phyloP scores from a whole-genome alignment of 2,113 vertebrate genomes.

The Siniperca knerii region DNA sequence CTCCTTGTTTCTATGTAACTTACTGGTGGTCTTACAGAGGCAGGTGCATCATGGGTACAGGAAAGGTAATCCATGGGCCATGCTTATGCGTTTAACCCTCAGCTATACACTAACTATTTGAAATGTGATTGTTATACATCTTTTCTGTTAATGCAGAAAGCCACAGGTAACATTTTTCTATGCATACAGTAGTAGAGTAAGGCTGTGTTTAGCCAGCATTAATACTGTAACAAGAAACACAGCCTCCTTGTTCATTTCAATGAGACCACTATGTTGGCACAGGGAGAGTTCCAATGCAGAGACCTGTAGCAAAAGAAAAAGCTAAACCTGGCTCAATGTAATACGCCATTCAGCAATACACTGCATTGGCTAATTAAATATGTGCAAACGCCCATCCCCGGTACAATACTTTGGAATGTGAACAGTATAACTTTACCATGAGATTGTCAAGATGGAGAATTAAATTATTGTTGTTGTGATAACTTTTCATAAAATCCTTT shows the following conservation, averaged over 20 bases:
- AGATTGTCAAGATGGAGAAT: no score
- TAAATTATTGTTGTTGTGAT: neutral
- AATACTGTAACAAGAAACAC: neutral
- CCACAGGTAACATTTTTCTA: neutral
- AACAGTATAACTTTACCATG: neutral
- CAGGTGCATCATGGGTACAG: no score
- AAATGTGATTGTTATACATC: neutral
- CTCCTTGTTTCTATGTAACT: neutral
- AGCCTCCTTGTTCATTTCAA: slow-evolving; percentile 4
- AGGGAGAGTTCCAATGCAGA: neutral
- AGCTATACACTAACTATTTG: neutral
- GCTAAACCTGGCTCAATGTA: neutral
- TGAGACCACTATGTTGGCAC: slow-evolving; percentile 5
- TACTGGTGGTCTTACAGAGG: neutral
- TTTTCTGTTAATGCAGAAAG: neutral
- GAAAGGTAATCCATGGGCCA: no score
- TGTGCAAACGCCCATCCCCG: neutral
- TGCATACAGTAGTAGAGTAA: neutral
- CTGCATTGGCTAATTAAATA: no score
- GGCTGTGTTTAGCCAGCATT: neutral
- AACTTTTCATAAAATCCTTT: neutral
- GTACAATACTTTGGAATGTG: neutral
- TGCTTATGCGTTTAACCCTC: neutral
- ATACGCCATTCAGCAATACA: neutral
- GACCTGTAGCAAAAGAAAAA: neutral